Base-by-base conservation (phyloP, 2,113 vertebrate genomes). In the Lepus timidus region DNA sequence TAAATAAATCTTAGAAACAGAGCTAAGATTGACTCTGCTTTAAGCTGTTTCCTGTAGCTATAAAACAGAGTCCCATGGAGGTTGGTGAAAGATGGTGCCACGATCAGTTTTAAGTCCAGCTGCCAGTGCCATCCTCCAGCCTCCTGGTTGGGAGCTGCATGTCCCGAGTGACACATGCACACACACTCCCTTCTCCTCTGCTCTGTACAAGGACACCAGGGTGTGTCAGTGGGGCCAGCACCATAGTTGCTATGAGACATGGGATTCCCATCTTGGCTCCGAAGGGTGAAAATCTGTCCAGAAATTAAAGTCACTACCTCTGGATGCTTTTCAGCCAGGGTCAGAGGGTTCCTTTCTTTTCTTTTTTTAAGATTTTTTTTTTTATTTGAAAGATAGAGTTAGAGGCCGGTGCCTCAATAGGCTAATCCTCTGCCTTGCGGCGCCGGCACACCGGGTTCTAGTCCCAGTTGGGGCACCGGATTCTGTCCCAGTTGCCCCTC, bases 1-100 rank as follows among this genome's bases (percentile, higher is more conserved):
- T 44, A 44, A 44, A 44, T 44, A 44, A 44, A 44, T 44, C 39
- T 44, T 95, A 92, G 62, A 94, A 88, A 62, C 36, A 51, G 61
- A 91, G 55, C 91, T 88, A 84, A 92, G 88, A 86, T 89, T 25
- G 80, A 96, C 33, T 95, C 80, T 27, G 75, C 55, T 75, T 55
- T 82, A 67, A 79, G 74, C 74, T 17, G 91, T 87, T 88, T 27
- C 51, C 67, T 65, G 64, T 62, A 29, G 79, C 65, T 81, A 64
- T 20, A 87, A 70, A 95, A 96, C 93, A 65, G 9, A 52, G 58
- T 81, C 86, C 81, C 84, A 78, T 76, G 17, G 20, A 94, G 82
- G 73, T 71, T 0, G 52, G 93, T 87, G 78, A 93, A 94, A 97
- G 31, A 65, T 91, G 91, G 92, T 22, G 19, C 27, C 29, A 73